These are phyloP conservation scores for Tonatia bakeri DNA, from an alignment of 2,113 vertebrate species.

Conservation along the genomic window DNA sequence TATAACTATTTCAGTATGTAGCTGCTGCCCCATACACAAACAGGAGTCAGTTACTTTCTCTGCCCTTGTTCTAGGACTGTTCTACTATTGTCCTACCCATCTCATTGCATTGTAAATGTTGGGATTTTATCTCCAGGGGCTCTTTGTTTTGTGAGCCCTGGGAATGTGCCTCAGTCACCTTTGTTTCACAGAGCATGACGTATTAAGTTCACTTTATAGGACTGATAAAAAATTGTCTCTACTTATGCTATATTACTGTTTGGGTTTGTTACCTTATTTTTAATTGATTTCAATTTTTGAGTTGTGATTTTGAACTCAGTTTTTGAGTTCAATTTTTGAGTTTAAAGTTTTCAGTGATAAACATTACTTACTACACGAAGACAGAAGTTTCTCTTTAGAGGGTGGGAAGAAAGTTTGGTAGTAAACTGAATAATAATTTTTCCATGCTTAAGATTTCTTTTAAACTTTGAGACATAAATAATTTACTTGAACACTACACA, in stretches of 20 bases:
- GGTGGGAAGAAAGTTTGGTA: neutral
- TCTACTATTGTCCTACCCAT: neutral
- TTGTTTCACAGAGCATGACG: neutral
- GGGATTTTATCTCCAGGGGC: neutral
- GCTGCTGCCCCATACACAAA: fast-evolving
- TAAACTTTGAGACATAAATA: neutral
- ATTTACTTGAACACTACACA: neutral
- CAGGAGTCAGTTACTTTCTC: neutral
- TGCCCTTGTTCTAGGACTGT: neutral
- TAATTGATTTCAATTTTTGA: neutral
- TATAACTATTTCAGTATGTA: neutral
- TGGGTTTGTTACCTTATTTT: neutral
- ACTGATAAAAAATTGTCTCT: neutral
- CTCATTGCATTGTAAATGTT: neutral
- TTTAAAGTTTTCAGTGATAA: neutral
- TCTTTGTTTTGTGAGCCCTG: neutral
- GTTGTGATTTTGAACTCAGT: too few species aligned
- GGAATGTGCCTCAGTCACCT: neutral
- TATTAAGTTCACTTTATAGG: neutral
- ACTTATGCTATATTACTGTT: neutral
- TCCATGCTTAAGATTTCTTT: neutral
- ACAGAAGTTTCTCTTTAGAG: neutral
- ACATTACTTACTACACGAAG: neutral
- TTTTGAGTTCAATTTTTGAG: neutral
- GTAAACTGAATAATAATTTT: slow-evolving; percentile 5